These are phyloP conservation scores for Paratrypauchen microcephalus DNA, from an alignment of 2,797 vertebrate species.

Conservation along the genomic window DNA sequence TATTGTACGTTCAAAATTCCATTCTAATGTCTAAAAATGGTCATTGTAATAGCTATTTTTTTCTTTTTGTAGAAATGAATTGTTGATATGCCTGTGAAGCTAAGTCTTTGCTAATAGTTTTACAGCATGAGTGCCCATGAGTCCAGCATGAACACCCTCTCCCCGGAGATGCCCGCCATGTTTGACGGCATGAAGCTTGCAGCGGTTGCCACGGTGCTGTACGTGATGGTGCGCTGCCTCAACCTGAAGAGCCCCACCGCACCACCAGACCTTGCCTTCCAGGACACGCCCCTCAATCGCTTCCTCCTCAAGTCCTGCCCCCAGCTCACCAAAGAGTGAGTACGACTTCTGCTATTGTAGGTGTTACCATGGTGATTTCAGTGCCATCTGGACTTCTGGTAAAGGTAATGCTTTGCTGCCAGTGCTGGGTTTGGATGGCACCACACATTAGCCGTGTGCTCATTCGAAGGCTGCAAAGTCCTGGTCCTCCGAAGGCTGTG, in stretches of 20 bases:
- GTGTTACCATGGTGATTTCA: constrained; percentile 35
- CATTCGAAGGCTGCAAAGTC: no score
- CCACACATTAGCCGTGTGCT: no score
- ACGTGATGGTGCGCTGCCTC: constrained; percentile 92
- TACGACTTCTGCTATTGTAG: constrained; percentile 57
- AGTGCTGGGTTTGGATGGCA: no score
- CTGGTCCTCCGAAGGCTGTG: no score
- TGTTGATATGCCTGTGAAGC: no score
- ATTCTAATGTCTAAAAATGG: no score
- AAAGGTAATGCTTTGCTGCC: constrained; percentile 9
- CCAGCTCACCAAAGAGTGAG: constrained; percentile 97
- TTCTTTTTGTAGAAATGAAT: no score
- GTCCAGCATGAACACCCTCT: constrained; percentile 68
- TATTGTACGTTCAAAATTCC: no score
- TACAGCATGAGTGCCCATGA: constrained; percentile 73
- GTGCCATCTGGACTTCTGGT: constrained; percentile 37
- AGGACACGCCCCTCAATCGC: constrained; percentile 87
- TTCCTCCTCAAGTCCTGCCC: constrained; percentile 95
- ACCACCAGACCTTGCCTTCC: constrained; percentile 89
- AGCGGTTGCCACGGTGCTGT: constrained; percentile 91
- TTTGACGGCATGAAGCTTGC: constrained; percentile 96
- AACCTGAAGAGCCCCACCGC: constrained; percentile 96
- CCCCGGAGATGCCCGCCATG: constrained; percentile 89
- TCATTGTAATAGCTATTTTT: no score
- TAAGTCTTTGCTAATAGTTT: not conserved